phyloP scores from a whole-genome alignment of 1,140 invertebrate genomes.

The Calosoma granatense region DNA sequence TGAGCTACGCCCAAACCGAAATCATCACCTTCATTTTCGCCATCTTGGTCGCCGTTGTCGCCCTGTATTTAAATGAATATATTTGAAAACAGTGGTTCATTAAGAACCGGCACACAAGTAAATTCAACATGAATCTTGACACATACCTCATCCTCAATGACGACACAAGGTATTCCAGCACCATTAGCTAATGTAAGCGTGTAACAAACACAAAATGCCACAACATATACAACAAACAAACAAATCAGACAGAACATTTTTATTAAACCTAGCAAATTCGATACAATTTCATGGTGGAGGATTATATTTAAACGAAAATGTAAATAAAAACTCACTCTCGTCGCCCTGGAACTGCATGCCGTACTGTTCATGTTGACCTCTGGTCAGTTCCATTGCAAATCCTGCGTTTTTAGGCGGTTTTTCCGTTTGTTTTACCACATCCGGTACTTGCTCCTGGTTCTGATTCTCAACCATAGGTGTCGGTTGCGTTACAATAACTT shows the following conservation, averaged over 20 bases:
- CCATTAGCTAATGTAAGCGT: slow-evolving; percentile 9
- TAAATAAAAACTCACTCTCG: slow-evolving; percentile 25
- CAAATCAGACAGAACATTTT: slow-evolving; percentile 25
- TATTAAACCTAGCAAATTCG: slow-evolving; percentile 10
- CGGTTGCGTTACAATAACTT: slow-evolving; percentile 47
- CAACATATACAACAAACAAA: slow-evolving; percentile 21
- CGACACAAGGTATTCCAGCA: slow-evolving; percentile 21
- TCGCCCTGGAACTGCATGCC: slow-evolving; percentile 53
- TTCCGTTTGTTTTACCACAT: slow-evolving; percentile 23
- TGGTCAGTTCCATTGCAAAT: slow-evolving; percentile 63
- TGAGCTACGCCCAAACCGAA: slow-evolving; percentile 65
- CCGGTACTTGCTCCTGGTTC: slow-evolving; percentile 32
- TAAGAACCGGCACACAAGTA: no score
- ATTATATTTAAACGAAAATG: slow-evolving; percentile 3
- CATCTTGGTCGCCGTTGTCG: slow-evolving; percentile 14
- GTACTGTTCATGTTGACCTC: slow-evolving; percentile 62
- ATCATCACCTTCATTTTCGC: slow-evolving; percentile 19
- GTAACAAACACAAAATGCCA: slow-evolving; percentile 10
- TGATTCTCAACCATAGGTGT: slow-evolving; percentile 35
- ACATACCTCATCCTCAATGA: slow-evolving; percentile 31
- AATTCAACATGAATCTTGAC: no score
- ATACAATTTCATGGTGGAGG: slow-evolving; percentile 5
- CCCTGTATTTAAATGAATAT: not conserved
- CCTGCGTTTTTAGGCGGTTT: slow-evolving; percentile 33
- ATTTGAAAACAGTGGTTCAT: not conserved